Evolutionary conservation across 2,888 invertebrate genomes (phyloP).

Genomic region (Fragum fragum): DNA sequence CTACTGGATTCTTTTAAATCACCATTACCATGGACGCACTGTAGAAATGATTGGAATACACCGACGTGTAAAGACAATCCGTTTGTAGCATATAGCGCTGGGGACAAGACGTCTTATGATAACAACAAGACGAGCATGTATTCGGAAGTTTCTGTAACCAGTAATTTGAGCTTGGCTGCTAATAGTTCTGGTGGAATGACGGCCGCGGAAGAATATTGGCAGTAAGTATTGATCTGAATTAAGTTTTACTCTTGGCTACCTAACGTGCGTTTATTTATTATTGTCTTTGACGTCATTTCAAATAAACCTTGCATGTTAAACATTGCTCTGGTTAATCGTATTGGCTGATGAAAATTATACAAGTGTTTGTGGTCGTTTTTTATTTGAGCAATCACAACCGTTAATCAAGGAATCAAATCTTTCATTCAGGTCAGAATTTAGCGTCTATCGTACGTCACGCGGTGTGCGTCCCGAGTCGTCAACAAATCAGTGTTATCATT

Average conservation of each 20-base stretch:
- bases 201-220: conserved; percentile 28
- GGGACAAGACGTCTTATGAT: no score
- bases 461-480: no score
- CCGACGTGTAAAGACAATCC: conserved; percentile 77
- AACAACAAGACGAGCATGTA: no score
- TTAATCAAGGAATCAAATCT: no score
- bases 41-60: conserved; percentile 86
- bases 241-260: no score
- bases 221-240: not conserved
- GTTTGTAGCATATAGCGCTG: not conserved
- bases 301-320: not conserved
- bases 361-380: not conserved
- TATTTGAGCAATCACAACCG: not conserved
- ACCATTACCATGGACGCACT: conserved; percentile 86
- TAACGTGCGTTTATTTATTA: not conserved
- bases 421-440: no score
- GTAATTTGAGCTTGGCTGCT: not conserved
- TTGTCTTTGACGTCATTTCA: not conserved
- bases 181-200: conserved; percentile 5
- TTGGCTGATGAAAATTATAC: no score
- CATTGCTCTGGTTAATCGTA: no score
- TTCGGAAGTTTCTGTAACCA: no score
- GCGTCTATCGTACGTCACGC: no score
- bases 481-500: no score
- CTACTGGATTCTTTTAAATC: conserved; percentile 83